Evolutionary conservation across 23 tunicate genomes (phyloP).

Genomic region (Halocynthia aurantium): DNA sequence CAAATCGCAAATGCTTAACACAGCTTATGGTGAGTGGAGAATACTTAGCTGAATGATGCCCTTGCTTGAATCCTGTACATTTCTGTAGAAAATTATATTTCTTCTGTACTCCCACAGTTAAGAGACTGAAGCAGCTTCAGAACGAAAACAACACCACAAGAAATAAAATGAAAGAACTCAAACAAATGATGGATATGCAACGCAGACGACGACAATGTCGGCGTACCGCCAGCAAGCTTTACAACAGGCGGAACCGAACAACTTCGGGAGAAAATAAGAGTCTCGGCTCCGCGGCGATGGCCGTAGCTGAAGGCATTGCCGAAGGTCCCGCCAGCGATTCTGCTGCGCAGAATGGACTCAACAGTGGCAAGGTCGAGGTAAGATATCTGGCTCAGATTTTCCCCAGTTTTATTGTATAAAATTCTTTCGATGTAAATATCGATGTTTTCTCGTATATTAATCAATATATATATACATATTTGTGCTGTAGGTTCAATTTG

Average conservation of each 20-base stretch:
- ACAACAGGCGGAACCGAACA: neutral
- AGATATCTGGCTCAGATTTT: neutral
- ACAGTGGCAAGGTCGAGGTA: slow-evolving; percentile 28
- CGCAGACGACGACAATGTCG: slow-evolving; percentile 39
- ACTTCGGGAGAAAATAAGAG: neutral
- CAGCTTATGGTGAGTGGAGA: neutral
- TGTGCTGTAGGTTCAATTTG: slow-evolving; percentile 37
- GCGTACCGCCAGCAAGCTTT: slow-evolving; percentile 11
- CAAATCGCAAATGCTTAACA: neutral
- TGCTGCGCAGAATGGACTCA: slow-evolving; percentile 3
- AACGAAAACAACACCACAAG: slow-evolving; percentile 61
- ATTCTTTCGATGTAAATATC: slow-evolving; percentile 7
- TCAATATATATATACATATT: neutral
- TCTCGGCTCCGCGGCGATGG: neutral
- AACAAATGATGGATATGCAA: slow-evolving; percentile 44
- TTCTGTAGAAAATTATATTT: neutral
- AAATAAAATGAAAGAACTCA: slow-evolving; percentile 42
- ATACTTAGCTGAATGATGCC: neutral
- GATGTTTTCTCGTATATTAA: neutral
- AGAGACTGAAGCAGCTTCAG: slow-evolving; percentile 35
- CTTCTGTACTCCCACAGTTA: slow-evolving; percentile 14
- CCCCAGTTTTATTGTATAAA: neutral
- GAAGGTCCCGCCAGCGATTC: neutral
- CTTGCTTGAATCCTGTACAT: too few species aligned
- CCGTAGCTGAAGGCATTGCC: neutral